Evolutionary conservation across 2,113 vertebrate species (phyloP), one percentile per base, ranked within the genome.

Genomic region (Pantherophis guttatus): DNA sequence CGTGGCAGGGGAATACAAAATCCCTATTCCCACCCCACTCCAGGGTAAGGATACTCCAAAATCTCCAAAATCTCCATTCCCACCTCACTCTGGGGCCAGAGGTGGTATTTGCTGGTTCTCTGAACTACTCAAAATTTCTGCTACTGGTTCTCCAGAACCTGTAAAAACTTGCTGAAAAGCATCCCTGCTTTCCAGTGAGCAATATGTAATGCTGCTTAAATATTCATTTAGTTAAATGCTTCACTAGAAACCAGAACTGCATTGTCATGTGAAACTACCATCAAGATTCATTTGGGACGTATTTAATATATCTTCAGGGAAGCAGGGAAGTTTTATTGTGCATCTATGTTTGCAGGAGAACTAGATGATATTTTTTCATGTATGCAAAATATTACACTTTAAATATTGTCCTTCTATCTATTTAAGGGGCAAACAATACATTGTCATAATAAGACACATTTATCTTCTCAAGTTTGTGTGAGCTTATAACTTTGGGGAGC

Each of bases 221-320:
- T 26, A 90, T 26, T 92, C 59, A 75, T 65, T 91, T 91, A 93
- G 48, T 50, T 92, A 50, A 96, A 92, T 8, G 11, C 70, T 39
- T 55, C 39, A 53, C 91, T 94, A 52, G 81, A 93, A 96, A 96
- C 70, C 75, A 96, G 94, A 94, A 96, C 92, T 86, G 26, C 93
- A 93, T 87, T 91, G 91, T 93, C 85, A 92, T 93, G 75, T 88
- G 87, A 95, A 95, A 95, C 53, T 93, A 96, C 93, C 93, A 94
- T 96, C 95, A 95, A 94, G 95, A 94, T 94, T 93, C 93, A 93
- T 91, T 94, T 93, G 90, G 95, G 94, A 93, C 89, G 91, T 94
- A 90, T 95, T 96, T 95, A 95, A 96, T 95, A 95, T 93, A 86
- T 48, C 94, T 95, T 90, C 53, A 91, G 92, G 39, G 39, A 96